Percentiles rank a stretch among this genome's conserved stretches.
These are phyloP conservation scores for Zaprionus ghesquierei DNA, from an alignment of 1,140 invertebrate genomes.

Conservation along the genomic window DNA sequence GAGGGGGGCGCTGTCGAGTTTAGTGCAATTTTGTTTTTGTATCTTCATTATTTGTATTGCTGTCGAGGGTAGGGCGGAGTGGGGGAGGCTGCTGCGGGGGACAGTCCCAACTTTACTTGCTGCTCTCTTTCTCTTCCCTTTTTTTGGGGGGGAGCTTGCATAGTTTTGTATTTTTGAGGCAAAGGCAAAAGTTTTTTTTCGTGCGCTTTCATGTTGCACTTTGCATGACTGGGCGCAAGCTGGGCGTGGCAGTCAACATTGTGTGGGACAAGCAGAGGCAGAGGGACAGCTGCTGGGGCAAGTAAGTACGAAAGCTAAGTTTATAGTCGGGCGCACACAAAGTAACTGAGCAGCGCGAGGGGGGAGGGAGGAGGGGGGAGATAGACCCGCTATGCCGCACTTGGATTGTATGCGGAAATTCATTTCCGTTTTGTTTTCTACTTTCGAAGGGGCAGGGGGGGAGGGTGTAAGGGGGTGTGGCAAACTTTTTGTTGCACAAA, in stretches of 20 bases:
- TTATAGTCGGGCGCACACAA: conserved; percentile 62
- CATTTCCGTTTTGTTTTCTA: conserved; percentile 70
- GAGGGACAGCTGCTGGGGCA: conserved; percentile 60
- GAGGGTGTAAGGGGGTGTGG: conserved; percentile 1
- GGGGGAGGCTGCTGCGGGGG: neutral
- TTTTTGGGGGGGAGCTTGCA: conserved; percentile 22
- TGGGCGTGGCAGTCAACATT: conserved; percentile 49
- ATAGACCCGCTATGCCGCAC: conserved; percentile 25
- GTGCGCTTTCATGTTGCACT: conserved; percentile 69
- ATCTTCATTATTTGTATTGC: conserved; percentile 79
- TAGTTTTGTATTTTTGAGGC: conserved; percentile 58
- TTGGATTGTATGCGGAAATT: conserved; percentile 71
- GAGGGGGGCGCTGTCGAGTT: conserved; percentile 43
- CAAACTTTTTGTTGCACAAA: conserved; percentile 48
- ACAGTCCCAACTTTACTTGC: conserved; percentile 6
- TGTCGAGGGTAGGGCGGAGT: conserved; percentile 2
- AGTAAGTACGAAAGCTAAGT: conserved; percentile 72
- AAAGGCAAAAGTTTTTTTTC: conserved; percentile 47
- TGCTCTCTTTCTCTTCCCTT: conserved; percentile 2
- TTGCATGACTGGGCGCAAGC: conserved; percentile 43
- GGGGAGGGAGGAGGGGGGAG: neutral
- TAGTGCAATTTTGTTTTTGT: conserved; percentile 70
- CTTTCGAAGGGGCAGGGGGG: too few relatives aligned
- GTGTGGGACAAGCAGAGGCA: conserved; percentile 53
- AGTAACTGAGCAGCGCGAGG: conserved; percentile 42